A percentile compares a stretch with the other conserved stretches of the same genome.
phyloP scores from a whole-genome alignment of 2,113 vertebrate genomes.

The Equus przewalskii region DNA sequence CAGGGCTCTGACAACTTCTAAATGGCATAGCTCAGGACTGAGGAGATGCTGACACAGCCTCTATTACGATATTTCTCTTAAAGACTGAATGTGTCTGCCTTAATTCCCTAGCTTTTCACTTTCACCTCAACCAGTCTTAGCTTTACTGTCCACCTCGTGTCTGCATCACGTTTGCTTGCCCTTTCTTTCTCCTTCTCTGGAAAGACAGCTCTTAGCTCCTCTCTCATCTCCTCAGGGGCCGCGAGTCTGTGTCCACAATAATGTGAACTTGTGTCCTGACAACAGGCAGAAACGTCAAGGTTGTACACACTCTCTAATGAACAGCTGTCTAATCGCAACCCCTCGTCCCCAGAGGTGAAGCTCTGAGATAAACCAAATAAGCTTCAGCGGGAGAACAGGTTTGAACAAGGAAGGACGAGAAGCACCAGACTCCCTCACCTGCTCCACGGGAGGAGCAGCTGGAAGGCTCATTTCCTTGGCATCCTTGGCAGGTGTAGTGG shows the following conservation, averaged over 20 bases:
- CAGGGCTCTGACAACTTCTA: not conserved
- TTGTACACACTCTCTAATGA: not conserved
- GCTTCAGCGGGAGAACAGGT: not conserved
- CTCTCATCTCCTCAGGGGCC: not conserved
- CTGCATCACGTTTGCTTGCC: not conserved
- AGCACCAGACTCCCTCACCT: too few relatives aligned
- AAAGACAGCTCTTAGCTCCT: not conserved
- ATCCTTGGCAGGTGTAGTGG: conserved; percentile 94
- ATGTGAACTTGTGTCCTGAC: not conserved
- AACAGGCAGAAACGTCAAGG: not conserved
- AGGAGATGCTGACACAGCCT: not conserved
- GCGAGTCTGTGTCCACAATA: not conserved
- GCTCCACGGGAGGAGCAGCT: too few relatives aligned
- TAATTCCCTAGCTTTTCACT: not conserved
- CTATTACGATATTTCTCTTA: not conserved
- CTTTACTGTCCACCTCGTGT: not conserved
- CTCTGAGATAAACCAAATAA: not conserved
- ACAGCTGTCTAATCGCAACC: not conserved
- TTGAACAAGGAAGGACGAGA: not conserved
- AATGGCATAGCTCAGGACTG: not conserved
- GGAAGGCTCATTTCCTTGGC: conserved; percentile 90
- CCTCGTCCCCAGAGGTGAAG: not conserved
- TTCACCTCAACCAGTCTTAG: not conserved
- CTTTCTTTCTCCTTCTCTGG: not conserved
- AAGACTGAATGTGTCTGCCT: not conserved